A percentile compares a stretch with the other conserved stretches of the same genome.
These are phyloP conservation scores for Chionomys nivalis DNA, from an alignment of 2,113 vertebrate species.

Conservation along the genomic window DNA sequence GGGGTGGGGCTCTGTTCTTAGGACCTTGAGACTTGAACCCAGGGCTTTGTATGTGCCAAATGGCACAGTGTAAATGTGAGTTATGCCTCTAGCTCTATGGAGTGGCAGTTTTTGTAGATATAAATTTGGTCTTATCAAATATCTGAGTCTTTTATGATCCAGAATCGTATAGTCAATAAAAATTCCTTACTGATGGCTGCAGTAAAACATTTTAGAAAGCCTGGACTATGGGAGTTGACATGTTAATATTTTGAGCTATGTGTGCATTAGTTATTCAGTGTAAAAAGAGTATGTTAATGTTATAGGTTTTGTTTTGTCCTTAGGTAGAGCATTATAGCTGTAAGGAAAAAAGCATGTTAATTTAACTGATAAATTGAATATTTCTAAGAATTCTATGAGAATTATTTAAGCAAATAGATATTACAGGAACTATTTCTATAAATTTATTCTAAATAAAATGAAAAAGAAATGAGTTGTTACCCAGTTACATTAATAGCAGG, in stretches of 20 bases:
- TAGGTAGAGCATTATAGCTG: not conserved
- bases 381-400: slow-evolving; percentile 8
- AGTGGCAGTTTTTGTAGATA: not conserved
- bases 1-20: not conserved
- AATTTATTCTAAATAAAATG: slow-evolving; percentile 17
- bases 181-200: not conserved
- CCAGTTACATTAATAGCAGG: slow-evolving; percentile 43
- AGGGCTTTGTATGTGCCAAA: not conserved
- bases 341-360: not conserved
- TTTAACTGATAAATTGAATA: not conserved
- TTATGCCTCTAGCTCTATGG: not conserved
- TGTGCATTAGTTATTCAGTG: not conserved
- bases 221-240: slow-evolving; percentile 10
- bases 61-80: not conserved
- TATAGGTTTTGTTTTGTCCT: not conserved
- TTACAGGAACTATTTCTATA: slow-evolving; percentile 3
- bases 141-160: not conserved
- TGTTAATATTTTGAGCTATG: slow-evolving; percentile 8
- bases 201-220: not conserved
- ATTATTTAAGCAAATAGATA: slow-evolving; percentile 19
- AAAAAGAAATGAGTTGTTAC: not conserved
- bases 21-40: not conserved
- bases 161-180: slow-evolving; percentile 23
- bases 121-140: not conserved
- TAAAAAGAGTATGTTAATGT: not conserved